phyloP scores from a whole-genome alignment of 2,113 vertebrate species.

The Grantiella picta region DNA sequence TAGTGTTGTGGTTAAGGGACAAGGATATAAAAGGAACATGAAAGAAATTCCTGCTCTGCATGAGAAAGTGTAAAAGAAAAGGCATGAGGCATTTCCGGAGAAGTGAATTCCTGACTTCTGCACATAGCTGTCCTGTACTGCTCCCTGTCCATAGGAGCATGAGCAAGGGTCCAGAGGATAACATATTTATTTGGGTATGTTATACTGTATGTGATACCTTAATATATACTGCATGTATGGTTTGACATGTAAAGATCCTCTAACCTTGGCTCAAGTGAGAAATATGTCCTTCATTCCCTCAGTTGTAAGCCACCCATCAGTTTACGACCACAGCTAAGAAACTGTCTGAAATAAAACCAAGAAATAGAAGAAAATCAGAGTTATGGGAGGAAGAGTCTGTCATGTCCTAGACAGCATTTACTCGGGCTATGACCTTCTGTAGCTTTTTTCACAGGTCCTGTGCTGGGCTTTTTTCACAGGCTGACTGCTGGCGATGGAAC shows the following conservation, averaged over 20 bases:
- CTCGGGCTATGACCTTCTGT: fast-evolving
- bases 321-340: not conserved
- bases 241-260: not conserved
- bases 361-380: not conserved
- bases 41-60: not conserved
- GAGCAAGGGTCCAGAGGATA: not conserved
- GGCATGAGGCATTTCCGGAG: not conserved
- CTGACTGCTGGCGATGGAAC: not conserved
- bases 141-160: fast-evolving
- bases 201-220: not conserved
- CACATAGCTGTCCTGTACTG: not conserved
- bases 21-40: not conserved
- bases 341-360: not conserved
- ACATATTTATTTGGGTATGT: too few relatives aligned
- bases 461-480: not conserved
- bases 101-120: not conserved
- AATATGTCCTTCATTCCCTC: not conserved
- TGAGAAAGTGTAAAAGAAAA: not conserved
- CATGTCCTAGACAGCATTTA: not conserved
- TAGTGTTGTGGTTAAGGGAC: not conserved
- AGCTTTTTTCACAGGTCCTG: not conserved
- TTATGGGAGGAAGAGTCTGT: not conserved
- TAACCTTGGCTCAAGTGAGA: not conserved
- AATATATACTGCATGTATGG: not conserved
- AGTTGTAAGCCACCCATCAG: not conserved